These are phyloP conservation scores for Sipha flava DNA, from an alignment of 1,140 invertebrate species.

Conservation along the genomic window DNA sequence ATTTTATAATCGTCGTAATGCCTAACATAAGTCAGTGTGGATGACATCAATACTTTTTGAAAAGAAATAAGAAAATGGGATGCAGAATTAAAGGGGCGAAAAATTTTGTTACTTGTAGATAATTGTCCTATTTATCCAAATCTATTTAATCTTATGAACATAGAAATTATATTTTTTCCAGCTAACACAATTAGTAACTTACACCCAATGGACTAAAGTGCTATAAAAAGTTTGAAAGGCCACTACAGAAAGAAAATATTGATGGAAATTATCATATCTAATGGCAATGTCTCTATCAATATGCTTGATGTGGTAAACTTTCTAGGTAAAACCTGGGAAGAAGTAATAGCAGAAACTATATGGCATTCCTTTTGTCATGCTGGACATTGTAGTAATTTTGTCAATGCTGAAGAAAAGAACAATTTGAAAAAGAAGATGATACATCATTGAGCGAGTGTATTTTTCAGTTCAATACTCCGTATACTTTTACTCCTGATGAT, in stretches of 20 bases:
- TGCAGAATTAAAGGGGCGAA: background rate
- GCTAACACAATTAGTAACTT: conserved; percentile 44
- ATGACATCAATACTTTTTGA: too few species aligned
- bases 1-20: too few species aligned
- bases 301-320: background rate
- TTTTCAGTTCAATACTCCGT: background rate
- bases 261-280: background rate
- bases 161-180: conserved; percentile 43
- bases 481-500: background rate
- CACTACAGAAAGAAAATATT: too few species aligned
- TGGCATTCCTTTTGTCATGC: background rate
- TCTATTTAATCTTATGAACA: too few species aligned
- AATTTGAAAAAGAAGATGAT: background rate
- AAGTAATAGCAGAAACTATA: too few species aligned
- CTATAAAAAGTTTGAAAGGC: conserved; percentile 39
- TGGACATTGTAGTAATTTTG: background rate
- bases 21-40: background rate
- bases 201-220: conserved; percentile 45
- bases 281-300: background rate
- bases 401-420: background rate
- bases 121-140: conserved; percentile 42
- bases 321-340: background rate
- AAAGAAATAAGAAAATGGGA: background rate
- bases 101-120: conserved; percentile 42
- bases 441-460: background rate